phyloP scores from a whole-genome alignment of 2,797 vertebrate genomes.

The Helarctos malayanus region DNA sequence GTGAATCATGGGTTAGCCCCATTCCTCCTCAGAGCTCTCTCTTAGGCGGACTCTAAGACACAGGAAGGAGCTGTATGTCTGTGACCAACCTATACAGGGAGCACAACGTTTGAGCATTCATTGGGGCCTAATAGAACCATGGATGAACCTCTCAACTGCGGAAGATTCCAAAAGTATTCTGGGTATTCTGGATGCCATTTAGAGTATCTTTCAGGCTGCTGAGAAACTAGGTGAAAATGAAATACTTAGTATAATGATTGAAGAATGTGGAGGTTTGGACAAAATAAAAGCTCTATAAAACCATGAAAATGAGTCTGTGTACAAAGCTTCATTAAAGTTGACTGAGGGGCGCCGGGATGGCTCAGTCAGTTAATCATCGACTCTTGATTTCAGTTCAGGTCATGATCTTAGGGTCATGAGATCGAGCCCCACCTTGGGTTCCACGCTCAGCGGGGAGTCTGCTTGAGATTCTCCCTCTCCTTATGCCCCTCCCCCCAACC shows the following conservation, averaged over 20 bases:
- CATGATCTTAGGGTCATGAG: not conserved
- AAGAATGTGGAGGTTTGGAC: not conserved
- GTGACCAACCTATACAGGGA: not conserved
- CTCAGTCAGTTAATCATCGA: not conserved
- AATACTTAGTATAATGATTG: not conserved
- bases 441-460: not conserved
- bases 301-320: not conserved
- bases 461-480: not conserved
- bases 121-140: not conserved
- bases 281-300: not conserved
- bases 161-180: not conserved
- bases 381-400: not conserved
- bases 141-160: not conserved
- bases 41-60: not conserved
- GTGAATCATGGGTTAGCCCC: not conserved
- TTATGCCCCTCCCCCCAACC: not conserved
- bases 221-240: not conserved
- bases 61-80: not conserved
- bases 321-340: not conserved
- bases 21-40: not conserved
- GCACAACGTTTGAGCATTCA: not conserved
- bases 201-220: not conserved
- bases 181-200: not conserved
- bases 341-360: not conserved
- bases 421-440: not conserved